Percentiles rank a stretch among this genome's conserved stretches.
phyloP scores from a whole-genome alignment of 2,113 vertebrate species.

The Penelope pileata region DNA sequence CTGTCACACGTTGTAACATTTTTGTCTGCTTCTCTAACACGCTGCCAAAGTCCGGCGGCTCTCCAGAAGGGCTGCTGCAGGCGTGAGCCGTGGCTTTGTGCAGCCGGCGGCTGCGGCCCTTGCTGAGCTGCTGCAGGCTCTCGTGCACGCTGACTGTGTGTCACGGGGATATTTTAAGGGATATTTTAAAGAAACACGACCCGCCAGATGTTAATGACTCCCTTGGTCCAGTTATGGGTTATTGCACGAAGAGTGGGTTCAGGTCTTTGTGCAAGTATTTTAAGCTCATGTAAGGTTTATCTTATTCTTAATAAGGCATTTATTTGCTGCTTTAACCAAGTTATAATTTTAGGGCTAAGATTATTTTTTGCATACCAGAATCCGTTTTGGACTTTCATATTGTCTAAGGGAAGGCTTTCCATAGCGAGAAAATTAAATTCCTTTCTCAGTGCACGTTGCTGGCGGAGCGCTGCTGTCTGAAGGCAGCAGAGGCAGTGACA shows the following conservation, averaged over 20 bases:
- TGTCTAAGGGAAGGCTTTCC: background rate
- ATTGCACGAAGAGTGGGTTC: rapidly evolving
- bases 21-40: background rate
- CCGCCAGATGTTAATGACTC: background rate
- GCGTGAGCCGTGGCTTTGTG: background rate
- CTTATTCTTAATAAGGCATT: background rate
- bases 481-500: background rate
- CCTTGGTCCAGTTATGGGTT: background rate
- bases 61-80: background rate
- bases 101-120: background rate
- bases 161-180: background rate
- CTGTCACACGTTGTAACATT: rapidly evolving
- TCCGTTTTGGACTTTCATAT: background rate
- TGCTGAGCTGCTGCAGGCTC: background rate
- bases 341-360: background rate
- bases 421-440: background rate
- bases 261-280: background rate
- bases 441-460: background rate
- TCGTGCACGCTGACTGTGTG: rapidly evolving
- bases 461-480: background rate
- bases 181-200: rapidly evolving
- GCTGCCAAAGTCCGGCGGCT: rapidly evolving
- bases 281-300: background rate
- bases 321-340: background rate
- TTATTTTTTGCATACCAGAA: background rate